Evolutionary conservation across 1,140 invertebrate genomes (phyloP).

Genomic region (Elymnias hypermnestra): DNA sequence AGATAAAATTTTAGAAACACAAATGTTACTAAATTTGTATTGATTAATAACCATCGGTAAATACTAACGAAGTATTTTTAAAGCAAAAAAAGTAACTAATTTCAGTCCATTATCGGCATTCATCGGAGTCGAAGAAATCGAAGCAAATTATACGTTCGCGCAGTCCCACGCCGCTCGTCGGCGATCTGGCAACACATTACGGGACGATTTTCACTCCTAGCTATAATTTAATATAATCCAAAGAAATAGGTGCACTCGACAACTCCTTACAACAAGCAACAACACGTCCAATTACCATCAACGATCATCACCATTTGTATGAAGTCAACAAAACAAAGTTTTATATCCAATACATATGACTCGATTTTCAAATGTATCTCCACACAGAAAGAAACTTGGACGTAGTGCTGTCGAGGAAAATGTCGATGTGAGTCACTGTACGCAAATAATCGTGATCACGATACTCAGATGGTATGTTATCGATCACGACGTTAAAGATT

Average conservation of each 20-base stretch:
- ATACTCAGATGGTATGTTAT: constrained; percentile 65
- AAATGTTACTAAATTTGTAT: too few species aligned
- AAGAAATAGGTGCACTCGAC: constrained; percentile 68
- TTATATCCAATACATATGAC: constrained; percentile 3
- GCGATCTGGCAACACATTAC: constrained; percentile 69
- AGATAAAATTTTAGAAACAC: too few species aligned
- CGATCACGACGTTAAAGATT: constrained; percentile 70
- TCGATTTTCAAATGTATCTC: not conserved
- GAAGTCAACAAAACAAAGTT: constrained; percentile 4
- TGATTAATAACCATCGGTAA: too few species aligned
- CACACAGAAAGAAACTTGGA: constrained; percentile 12
- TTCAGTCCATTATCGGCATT: constrained; percentile 55
- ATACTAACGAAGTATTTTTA: constrained; percentile 12
- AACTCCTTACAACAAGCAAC: constrained; percentile 25
- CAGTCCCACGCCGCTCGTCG: constrained; percentile 65
- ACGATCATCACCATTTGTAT: not conserved
- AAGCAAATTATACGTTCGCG: constrained; percentile 60
- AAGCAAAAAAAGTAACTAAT: constrained; percentile 49
- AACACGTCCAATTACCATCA: constrained; percentile 17
- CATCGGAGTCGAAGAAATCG: constrained; percentile 45
- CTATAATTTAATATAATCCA: constrained; percentile 75
- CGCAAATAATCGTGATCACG: constrained; percentile 68
- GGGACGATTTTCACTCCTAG: constrained; percentile 69
- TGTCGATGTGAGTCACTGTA: constrained; percentile 22
- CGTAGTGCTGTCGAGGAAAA: constrained; percentile 22